Conservation (phyloP, 1,140 invertebrate genomes). For the Phymastichus coffea region DNA sequence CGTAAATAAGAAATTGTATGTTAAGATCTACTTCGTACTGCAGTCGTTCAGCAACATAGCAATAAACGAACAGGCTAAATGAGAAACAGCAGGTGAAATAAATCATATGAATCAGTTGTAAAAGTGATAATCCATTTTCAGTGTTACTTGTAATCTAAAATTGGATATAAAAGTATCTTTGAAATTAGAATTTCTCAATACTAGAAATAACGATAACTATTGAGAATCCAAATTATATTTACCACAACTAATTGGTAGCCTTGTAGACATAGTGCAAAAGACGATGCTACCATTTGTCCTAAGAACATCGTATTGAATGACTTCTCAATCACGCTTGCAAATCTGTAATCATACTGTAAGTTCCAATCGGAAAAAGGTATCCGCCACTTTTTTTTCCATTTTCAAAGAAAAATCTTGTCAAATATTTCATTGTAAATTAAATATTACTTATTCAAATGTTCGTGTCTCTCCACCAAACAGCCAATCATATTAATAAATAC, state of each 20-base stretch:
- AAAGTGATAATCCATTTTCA: not conserved
- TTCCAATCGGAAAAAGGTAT: too few relatives aligned
- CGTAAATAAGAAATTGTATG: too few relatives aligned
- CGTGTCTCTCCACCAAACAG: constrained; percentile 6
- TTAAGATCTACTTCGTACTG: not conserved
- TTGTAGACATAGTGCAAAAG: constrained; percentile 30
- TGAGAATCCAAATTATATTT: too few relatives aligned
- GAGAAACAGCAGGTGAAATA: constrained; percentile 18
- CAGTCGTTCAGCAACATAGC: constrained; percentile 30
- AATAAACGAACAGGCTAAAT: constrained; percentile 27
- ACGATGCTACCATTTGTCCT: constrained; percentile 19
- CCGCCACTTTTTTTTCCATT: too few relatives aligned
- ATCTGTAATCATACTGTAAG: too few relatives aligned
- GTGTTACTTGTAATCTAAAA: constrained; percentile 17
- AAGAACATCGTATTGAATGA: constrained; percentile 32
- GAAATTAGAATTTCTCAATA: not conserved
- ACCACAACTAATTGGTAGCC: constrained; percentile 26
- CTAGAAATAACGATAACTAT: not conserved
- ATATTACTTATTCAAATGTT: constrained; percentile 8
- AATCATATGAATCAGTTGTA: constrained; percentile 10
- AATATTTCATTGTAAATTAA: not conserved
- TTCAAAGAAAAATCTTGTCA: too few relatives aligned
- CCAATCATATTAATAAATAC: not conserved
- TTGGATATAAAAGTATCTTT: not conserved
- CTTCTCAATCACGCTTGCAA: constrained; percentile 18